Percentiles rank a stretch among this genome's conserved stretches.
phyloP scores from a whole-genome alignment of 1,140 invertebrate genomes.

The Drosophila ficusphila region DNA sequence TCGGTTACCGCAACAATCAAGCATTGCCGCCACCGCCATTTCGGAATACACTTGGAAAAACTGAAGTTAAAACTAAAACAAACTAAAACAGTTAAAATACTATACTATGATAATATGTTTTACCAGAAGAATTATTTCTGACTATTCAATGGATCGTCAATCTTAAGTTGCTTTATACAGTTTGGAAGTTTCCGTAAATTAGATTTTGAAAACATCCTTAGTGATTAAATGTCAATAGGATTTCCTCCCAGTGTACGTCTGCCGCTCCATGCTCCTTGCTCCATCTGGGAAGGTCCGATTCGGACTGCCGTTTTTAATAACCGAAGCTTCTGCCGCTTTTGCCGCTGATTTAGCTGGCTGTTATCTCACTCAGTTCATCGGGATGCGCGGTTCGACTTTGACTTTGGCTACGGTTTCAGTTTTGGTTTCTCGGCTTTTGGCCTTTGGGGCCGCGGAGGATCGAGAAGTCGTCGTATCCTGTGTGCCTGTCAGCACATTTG shows the following conservation, averaged over 20 bases:
- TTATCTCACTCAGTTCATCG: slow-evolving; percentile 78
- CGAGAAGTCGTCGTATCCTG: slow-evolving; percentile 54
- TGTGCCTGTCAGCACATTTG: slow-evolving; percentile 54
- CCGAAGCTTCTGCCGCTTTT: slow-evolving; percentile 44
- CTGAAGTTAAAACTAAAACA: slow-evolving; percentile 7
- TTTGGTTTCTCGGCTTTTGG: slow-evolving; percentile 18
- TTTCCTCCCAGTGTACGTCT: slow-evolving; percentile 12
- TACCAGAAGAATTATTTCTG: too few relatives aligned
- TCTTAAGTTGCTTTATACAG: too few relatives aligned
- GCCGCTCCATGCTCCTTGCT: neutral
- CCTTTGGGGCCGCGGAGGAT: slow-evolving; percentile 18
- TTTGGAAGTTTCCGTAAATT: too few relatives aligned
- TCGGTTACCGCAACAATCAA: slow-evolving; percentile 69
- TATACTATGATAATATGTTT: neutral
- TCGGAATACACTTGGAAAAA: slow-evolving; percentile 2
- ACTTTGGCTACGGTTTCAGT: slow-evolving; percentile 25
- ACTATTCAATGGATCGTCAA: too few relatives aligned
- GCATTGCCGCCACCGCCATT: slow-evolving; percentile 38
- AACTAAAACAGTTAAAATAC: slow-evolving; percentile 13
- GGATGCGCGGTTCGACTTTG: slow-evolving; percentile 53
- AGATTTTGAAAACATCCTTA: too few relatives aligned
- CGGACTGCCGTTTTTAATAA: slow-evolving; percentile 74
- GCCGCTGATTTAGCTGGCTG: slow-evolving; percentile 43
- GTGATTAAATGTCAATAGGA: too few relatives aligned
- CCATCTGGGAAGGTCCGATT: slow-evolving; percentile 29